A percentile compares a stretch with the other conserved stretches of the same genome.
phyloP scores from a whole-genome alignment of 2,888 invertebrate species.

The Abscondita cerata region DNA sequence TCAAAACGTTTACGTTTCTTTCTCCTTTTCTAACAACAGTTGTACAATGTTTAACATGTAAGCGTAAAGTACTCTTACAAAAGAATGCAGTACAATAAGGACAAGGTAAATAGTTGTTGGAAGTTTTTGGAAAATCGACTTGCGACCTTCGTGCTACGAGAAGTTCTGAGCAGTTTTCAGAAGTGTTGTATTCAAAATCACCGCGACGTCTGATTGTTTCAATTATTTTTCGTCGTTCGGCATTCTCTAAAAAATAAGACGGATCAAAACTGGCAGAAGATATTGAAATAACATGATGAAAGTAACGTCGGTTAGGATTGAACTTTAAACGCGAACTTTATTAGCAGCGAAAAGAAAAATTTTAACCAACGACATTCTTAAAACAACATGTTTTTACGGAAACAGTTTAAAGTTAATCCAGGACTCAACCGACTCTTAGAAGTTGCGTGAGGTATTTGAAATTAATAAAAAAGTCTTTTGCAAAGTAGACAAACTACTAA shows the following conservation, averaged over 20 bases:
- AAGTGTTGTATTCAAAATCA: not conserved
- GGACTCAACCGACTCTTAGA: too few relatives aligned
- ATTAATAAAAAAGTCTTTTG: too few relatives aligned
- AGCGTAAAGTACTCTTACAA: not conserved
- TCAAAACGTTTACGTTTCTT: not conserved
- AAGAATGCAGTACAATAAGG: not conserved
- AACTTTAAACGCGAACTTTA: too few relatives aligned
- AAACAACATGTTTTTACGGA: too few relatives aligned
- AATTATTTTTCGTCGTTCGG: constrained; percentile 3
- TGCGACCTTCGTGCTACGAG: not conserved
- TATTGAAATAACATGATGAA: too few relatives aligned
- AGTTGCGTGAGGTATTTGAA: too few relatives aligned
- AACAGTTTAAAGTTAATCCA: too few relatives aligned
- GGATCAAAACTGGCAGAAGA: too few relatives aligned
- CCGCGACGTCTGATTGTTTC: not conserved
- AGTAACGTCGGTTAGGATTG: too few relatives aligned
- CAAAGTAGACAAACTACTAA: too few relatives aligned
- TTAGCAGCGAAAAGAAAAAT: too few relatives aligned
- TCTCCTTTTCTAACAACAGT: not conserved
- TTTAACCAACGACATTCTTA: too few relatives aligned
- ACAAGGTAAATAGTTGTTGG: not conserved
- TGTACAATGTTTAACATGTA: not conserved
- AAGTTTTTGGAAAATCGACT: not conserved
- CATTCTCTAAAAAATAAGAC: not conserved
- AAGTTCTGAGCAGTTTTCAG: not conserved